Base-by-base conservation (phyloP, 2,113 vertebrate genomes). In the Meriones unguiculatus region DNA sequence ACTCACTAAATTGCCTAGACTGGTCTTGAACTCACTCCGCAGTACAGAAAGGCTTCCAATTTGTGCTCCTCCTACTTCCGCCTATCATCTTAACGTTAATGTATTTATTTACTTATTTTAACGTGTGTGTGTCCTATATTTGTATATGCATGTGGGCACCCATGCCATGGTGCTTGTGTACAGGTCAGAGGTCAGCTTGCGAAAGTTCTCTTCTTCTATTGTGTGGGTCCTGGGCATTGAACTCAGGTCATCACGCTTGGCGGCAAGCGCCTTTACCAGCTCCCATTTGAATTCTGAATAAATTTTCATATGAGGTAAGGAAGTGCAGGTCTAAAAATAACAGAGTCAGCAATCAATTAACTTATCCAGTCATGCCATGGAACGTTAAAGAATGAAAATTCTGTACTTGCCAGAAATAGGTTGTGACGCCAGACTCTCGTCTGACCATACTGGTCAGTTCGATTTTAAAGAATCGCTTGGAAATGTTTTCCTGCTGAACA, bases 261-360 rank as follows among this genome's bases (percentile, higher is more conserved):
- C 30, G 9, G 18, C 64, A 69, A 35, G 5, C 17, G 18, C 17
- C 30, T 46, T 69, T 18, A 32, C 41, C 17, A 35, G 38, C 10
- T 50, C 28, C 28, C 24, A 50, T 67, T 50, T 86, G 30, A 69
- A 35, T 35, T 50, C 64, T 86, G 84, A 69, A 86, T 87, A 69
- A 8, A 46, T 85, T 64, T 85, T 93, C 93, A 88, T 73, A 87
- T 38, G 87, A 98, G 91, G 92, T 97, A 93, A 97, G 89, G 73
- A 95, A 95, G 93, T 62, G 28, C 65, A 85, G 41, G 70, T 96
- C 95, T 97, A 95, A 97, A 97, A 97, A 97, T 59, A 95, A 81
- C 90, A 97, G 94, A 93, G 95, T 75, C 97, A 77, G 70, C 82
- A 76, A 97, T 95, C 92, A 88, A 82, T 96, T 93, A 96, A 96